These are phyloP conservation scores for Balearica regulorum DNA, from an alignment of 2,797 vertebrate genomes.

Conservation along the genomic window DNA sequence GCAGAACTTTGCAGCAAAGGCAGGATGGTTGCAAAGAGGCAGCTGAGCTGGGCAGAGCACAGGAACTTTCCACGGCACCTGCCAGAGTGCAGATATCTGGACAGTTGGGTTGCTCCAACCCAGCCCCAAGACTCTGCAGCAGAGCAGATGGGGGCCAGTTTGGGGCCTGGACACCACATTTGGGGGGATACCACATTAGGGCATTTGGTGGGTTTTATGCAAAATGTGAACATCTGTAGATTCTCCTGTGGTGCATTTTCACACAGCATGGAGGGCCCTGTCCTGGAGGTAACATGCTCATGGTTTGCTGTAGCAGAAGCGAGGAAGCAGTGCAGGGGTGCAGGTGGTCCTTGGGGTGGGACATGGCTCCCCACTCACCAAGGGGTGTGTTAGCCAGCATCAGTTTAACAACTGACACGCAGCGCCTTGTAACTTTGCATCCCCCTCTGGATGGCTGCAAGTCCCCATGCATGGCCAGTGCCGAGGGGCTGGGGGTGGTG, in stretches of 20 bases:
- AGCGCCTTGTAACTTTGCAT: neutral
- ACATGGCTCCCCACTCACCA: neutral
- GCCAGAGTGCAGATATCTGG: neutral
- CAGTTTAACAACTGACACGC: neutral
- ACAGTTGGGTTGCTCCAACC: neutral
- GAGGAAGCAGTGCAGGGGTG: neutral
- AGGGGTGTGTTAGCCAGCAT: accelerated
- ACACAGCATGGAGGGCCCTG: neutral
- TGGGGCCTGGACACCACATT: neutral
- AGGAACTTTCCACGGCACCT: neutral
- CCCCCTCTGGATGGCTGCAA: neutral
- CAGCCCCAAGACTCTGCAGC: accelerated
- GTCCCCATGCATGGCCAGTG: neutral
- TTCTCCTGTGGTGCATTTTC: neutral
- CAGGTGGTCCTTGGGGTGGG: neutral
- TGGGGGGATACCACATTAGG: too few relatives aligned
- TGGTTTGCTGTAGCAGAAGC: neutral
- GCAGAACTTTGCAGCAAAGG: neutral
- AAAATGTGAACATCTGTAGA: neutral
- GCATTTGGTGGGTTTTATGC: neutral
- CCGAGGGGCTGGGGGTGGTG: neutral
- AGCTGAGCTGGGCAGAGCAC: neutral
- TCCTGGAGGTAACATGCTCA: neutral
- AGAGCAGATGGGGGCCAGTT: neutral
- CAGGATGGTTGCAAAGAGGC: neutral